phyloP scores from a whole-genome alignment of 2,113 vertebrate genomes.

The Zosterops lateralis region DNA sequence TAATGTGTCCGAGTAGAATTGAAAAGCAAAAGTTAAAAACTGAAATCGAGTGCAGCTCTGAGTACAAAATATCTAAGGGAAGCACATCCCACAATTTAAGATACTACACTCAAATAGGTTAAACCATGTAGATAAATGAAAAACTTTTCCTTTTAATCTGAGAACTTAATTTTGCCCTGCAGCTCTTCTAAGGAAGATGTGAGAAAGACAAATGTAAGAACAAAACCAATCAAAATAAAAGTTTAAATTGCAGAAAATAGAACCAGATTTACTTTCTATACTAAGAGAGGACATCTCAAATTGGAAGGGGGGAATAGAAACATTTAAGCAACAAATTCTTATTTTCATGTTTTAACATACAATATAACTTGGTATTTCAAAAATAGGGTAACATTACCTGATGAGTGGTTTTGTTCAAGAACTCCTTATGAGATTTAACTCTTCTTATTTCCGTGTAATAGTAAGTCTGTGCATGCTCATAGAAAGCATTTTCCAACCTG shows the following conservation, averaged over 20 bases:
- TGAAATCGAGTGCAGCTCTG: neutral
- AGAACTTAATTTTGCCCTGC: neutral
- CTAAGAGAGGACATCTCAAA: neutral
- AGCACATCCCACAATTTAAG: neutral
- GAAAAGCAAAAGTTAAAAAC: neutral
- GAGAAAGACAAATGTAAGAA: neutral
- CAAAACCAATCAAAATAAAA: neutral
- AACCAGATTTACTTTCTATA: neutral
- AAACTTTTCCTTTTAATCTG: neutral
- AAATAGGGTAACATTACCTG: constrained; percentile 78
- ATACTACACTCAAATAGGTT: neutral
- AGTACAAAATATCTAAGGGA: neutral
- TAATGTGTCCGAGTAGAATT: neutral
- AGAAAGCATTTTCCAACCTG: constrained; percentile 98
- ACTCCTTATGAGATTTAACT: constrained; percentile 97
- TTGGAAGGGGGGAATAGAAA: neutral
- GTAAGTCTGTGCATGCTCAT: constrained; percentile 96
- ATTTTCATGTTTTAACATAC: neutral
- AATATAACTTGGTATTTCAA: neutral
- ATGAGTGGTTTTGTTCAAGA: constrained; percentile 98
- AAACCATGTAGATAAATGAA: neutral
- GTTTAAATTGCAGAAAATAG: neutral
- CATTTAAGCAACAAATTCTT: neutral
- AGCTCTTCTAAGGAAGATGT: neutral
- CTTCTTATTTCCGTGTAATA: constrained; percentile 96